Evolutionary conservation across 1,140 invertebrate genomes (phyloP).

Genomic region (Scaptodrosophila lebanonensis): DNA sequence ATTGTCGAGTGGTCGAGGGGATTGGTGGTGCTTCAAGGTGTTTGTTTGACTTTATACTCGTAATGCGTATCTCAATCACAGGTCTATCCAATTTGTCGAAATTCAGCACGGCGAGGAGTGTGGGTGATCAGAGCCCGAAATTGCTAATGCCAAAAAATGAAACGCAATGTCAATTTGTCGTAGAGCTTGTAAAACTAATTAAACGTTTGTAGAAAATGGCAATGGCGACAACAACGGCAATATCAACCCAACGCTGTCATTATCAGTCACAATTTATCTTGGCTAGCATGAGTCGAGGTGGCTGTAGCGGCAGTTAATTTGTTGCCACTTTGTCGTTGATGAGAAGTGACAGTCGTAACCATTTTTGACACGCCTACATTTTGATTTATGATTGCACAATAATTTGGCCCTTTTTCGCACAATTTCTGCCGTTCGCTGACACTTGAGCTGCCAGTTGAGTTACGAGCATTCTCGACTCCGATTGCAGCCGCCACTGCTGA

Average conservation of each 20-base stretch:
- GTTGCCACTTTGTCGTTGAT: constrained; percentile 39
- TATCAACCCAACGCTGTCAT: constrained; percentile 10
- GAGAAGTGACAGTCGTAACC: constrained; percentile 42
- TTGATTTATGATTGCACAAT: constrained; percentile 64
- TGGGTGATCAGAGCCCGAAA: constrained; percentile 14
- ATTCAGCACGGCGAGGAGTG: neutral
- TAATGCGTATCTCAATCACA: too few species aligned
- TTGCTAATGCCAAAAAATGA: constrained; percentile 26
- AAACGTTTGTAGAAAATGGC: constrained; percentile 36
- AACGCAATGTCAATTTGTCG: constrained; percentile 34
- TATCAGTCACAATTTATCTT: constrained; percentile 21
- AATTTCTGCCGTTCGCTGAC: constrained; percentile 4
- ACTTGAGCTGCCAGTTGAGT: constrained; percentile 39
- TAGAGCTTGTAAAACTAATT: constrained; percentile 52
- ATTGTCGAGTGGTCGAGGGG: constrained; percentile 21
- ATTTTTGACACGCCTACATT: constrained; percentile 41
- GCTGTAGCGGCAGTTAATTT: constrained; percentile 41
- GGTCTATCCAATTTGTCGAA: too few species aligned
- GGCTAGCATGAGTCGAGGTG: too few species aligned
- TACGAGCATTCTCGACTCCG: constrained; percentile 31
- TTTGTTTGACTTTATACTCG: too few species aligned
- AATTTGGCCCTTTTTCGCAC: constrained; percentile 35
- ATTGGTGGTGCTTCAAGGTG: constrained; percentile 6
- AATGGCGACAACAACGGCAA: constrained; percentile 2
- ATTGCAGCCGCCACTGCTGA: too few species aligned